These are phyloP conservation scores for Climacteris rufus DNA, from an alignment of 2,113 vertebrate genomes.

Conservation along the genomic window DNA sequence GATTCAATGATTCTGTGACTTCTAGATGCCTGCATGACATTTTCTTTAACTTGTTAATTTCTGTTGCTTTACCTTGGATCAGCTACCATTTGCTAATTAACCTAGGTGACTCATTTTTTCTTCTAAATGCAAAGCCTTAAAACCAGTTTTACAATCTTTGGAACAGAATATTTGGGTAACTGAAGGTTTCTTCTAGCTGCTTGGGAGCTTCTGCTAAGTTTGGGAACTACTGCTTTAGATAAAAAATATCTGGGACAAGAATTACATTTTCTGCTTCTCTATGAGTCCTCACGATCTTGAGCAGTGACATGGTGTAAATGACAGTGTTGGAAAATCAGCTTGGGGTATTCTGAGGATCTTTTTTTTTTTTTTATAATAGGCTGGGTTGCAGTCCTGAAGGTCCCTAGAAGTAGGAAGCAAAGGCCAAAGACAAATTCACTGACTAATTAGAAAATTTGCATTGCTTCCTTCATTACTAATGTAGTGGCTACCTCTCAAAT, in stretches of 20 bases:
- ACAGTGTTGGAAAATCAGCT: neutral
- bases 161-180: neutral
- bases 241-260: neutral
- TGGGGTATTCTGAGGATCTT: neutral
- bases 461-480: neutral
- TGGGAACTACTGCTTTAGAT: neutral
- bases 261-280: neutral
- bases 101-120: neutral
- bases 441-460: neutral
- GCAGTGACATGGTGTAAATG: neutral
- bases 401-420: neutral
- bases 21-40: neutral
- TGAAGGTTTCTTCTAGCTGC: neutral
- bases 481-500: neutral
- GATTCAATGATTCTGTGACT: neutral
- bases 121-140: neutral
- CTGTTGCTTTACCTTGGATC: neutral
- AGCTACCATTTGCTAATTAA: neutral
- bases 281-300: neutral
- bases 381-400: neutral
- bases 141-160: neutral
- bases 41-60: neutral
- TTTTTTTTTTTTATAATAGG: neutral
- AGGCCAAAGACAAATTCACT: neutral
- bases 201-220: neutral